Evolutionary conservation across 2,797 vertebrate genomes (phyloP).

Genomic region (Melanitta fusca): DNA sequence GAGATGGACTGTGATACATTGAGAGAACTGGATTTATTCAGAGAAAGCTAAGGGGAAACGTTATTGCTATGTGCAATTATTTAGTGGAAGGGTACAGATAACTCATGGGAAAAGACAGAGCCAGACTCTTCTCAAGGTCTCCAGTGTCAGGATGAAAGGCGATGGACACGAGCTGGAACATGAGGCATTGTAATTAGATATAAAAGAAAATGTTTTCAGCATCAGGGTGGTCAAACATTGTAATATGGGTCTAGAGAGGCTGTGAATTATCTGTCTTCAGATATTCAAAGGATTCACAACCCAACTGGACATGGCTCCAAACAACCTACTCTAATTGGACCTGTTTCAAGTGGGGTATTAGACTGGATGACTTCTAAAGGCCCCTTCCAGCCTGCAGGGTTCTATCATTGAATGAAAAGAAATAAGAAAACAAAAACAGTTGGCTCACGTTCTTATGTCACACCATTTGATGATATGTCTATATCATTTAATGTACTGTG

Average conservation of each 20-base stretch:
- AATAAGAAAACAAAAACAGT: not conserved
- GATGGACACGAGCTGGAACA: not conserved
- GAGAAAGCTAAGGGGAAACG: not conserved
- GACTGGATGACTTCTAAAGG: not conserved
- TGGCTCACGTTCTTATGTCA: not conserved
- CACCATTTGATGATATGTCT: not conserved
- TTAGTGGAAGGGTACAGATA: not conserved
- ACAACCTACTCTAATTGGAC: not conserved
- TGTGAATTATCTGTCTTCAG: not conserved
- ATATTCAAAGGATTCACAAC: not conserved
- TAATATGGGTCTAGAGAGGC: not conserved
- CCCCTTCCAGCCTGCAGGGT: not conserved
- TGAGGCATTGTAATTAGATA: not conserved
- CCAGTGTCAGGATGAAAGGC: not conserved
- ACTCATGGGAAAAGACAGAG: not conserved
- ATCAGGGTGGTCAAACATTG: fast-evolving
- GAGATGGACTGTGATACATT: not conserved
- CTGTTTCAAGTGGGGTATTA: not conserved
- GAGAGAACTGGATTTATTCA: not conserved
- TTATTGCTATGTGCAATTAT: not conserved
- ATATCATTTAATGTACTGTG: not conserved
- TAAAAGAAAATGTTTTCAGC: not conserved
- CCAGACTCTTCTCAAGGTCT: not conserved
- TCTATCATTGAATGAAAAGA: not conserved
- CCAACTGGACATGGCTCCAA: not conserved